phyloP scores from a whole-genome alignment of 2,888 invertebrate genomes.

The Eucriotettix oculatus region DNA sequence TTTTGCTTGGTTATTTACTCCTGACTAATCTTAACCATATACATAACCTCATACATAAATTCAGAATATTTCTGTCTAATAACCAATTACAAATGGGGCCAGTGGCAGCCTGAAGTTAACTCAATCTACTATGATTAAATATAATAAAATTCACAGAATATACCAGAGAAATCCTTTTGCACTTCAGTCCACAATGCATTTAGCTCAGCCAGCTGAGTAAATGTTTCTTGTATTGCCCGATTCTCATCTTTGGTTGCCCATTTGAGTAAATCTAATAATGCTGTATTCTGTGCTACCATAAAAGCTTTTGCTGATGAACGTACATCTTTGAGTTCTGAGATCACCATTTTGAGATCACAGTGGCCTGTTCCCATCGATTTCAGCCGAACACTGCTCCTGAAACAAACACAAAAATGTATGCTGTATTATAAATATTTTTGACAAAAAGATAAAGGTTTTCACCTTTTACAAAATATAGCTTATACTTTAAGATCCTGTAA shows the following conservation, averaged over 20 bases:
- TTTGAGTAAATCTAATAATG: slow-evolving; percentile 27
- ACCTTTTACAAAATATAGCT: too few relatives aligned
- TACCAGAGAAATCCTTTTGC: slow-evolving; percentile 30
- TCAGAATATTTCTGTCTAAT: too few relatives aligned
- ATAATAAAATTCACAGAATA: neutral
- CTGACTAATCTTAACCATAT: too few relatives aligned
- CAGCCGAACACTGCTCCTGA: slow-evolving; percentile 28
- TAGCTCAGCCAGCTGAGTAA: slow-evolving; percentile 27
- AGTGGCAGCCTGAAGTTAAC: neutral
- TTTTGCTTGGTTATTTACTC: neutral
- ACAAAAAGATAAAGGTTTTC: too few relatives aligned
- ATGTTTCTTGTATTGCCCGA: slow-evolving; percentile 28
- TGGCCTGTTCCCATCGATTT: slow-evolving; percentile 27
- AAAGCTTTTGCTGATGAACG: slow-evolving; percentile 27
- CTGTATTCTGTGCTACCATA: slow-evolving; percentile 27
- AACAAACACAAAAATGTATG: slow-evolving; percentile 3
- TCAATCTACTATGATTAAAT: neutral
- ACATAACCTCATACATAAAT: too few relatives aligned
- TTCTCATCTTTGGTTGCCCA: slow-evolving; percentile 31
- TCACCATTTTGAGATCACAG: slow-evolving; percentile 27
- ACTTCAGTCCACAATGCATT: slow-evolving; percentile 30
- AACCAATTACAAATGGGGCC: too few relatives aligned
- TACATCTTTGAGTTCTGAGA: slow-evolving; percentile 30
- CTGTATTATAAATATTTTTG: too few relatives aligned
- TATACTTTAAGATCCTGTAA: too few relatives aligned